These are phyloP conservation scores for Mola mola DNA, from an alignment of 2,113 vertebrate genomes.

Conservation along the genomic window DNA sequence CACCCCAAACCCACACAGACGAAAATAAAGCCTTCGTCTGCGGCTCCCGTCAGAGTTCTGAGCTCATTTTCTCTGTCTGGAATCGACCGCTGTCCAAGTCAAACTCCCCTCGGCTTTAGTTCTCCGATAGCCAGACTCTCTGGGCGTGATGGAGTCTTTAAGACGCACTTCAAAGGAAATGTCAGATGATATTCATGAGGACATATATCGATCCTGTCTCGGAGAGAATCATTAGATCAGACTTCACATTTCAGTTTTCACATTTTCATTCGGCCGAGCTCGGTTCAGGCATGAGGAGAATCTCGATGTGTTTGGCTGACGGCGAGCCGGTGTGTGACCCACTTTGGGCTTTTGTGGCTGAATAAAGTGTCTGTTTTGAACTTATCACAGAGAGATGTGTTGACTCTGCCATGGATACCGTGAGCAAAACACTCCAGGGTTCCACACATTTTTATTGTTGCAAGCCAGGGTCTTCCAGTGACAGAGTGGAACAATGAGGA, in stretches of 20 bases:
- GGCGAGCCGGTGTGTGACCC: slow-evolving; percentile 12
- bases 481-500: slow-evolving; percentile 55
- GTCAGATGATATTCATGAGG: slow-evolving; percentile 41
- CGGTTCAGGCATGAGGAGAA: slow-evolving; percentile 10
- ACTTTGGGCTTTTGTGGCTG: slow-evolving; percentile 17
- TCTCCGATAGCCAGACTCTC: slow-evolving; percentile 43
- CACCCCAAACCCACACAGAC: not conserved
- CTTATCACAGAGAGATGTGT: slow-evolving; percentile 6
- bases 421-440: slow-evolving; percentile 11
- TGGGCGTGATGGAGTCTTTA: slow-evolving; percentile 30
- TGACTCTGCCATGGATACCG: slow-evolving; percentile 41
- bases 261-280: slow-evolving; percentile 6
- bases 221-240: slow-evolving; percentile 18
- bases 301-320: slow-evolving; percentile 4
- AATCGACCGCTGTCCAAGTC: slow-evolving; percentile 36
- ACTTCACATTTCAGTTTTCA: slow-evolving; percentile 3
- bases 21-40: slow-evolving; percentile 12
- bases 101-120: slow-evolving; percentile 22
- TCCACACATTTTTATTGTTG: slow-evolving; percentile 30
- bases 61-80: slow-evolving; percentile 42
- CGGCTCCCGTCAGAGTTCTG: slow-evolving; percentile 18
- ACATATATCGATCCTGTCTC: slow-evolving; percentile 42
- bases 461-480: slow-evolving; percentile 23
- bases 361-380: slow-evolving; percentile 14
- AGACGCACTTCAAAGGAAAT: slow-evolving; percentile 50